Conservation (phyloP, 2,888 invertebrate species). For the Kuschelorhynchus macadamiae region DNA sequence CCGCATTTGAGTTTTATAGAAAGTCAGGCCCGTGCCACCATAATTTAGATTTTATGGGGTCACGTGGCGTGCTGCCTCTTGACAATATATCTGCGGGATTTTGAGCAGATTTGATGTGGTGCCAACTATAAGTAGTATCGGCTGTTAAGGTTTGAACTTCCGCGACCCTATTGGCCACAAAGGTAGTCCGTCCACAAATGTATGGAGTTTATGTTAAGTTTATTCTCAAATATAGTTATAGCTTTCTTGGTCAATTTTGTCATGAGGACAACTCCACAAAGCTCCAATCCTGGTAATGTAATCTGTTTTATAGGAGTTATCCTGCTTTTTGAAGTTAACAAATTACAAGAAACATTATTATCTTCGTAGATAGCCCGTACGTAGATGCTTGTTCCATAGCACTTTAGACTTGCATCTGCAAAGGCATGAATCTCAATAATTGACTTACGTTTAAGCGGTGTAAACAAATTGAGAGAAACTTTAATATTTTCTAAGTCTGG, state of each 20-base stretch:
- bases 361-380: not conserved
- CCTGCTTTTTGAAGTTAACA: conserved; percentile 5
- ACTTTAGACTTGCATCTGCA: not conserved
- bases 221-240: too few relatives aligned
- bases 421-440: not conserved
- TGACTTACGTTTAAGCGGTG: not conserved
- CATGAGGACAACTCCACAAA: not conserved
- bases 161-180: conserved; percentile 16
- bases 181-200: too few relatives aligned
- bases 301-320: not conserved
- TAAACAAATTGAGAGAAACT: conserved; percentile 6
- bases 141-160: not conserved
- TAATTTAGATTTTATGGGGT: not conserved
- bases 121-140: not conserved
- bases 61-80: not conserved
- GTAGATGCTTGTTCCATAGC: conserved; percentile 7
- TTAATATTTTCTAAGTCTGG: not conserved
- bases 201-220: not conserved
- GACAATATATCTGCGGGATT: conserved; percentile 11
- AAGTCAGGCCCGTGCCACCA: conserved; percentile 7
- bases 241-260: not conserved
- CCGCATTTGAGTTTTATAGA: not conserved
- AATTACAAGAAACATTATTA: conserved; percentile 4
- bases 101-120: not conserved
- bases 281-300: not conserved